Evolutionary conservation across 2,113 vertebrate genomes (phyloP).

Genomic region (Bathybates hornii): DNA sequence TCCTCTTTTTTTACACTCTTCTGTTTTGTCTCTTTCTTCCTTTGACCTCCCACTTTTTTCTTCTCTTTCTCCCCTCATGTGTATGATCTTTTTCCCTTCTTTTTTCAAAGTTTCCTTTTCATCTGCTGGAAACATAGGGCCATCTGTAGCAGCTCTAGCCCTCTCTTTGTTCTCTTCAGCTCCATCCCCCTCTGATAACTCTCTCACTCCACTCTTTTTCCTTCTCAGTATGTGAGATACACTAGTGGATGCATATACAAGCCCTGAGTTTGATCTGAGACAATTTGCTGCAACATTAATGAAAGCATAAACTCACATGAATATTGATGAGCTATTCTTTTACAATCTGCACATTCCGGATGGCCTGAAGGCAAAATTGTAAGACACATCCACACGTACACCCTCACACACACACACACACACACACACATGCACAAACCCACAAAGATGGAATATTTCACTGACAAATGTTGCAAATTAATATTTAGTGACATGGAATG

Average conservation of each 20-base stretch:
- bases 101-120: constrained; percentile 41
- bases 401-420: background rate
- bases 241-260: constrained; percentile 41
- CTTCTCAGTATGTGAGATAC: constrained; percentile 16
- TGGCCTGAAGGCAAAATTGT: constrained; percentile 56
- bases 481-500: constrained; percentile 61
- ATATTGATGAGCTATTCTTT: constrained; percentile 73
- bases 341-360: constrained; percentile 62
- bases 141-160: constrained; percentile 40
- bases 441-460: constrained; percentile 53
- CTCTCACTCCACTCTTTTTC: background rate
- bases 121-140: constrained; percentile 36
- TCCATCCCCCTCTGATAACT: constrained; percentile 3
- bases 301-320: constrained; percentile 68
- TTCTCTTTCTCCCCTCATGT: background rate
- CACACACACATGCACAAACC: background rate
- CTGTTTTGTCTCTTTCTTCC: background rate
- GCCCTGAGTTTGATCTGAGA: constrained; percentile 61
- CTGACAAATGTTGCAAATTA: constrained; percentile 61
- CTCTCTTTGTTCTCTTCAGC: constrained; percentile 40
- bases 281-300: constrained; percentile 73
- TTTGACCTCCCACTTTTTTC: constrained; percentile 20
- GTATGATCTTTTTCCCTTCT: constrained; percentile 12
- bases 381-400: background rate
- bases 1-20: background rate